phyloP scores from a whole-genome alignment of 2,888 invertebrate species.

The Erannis defoliaria region DNA sequence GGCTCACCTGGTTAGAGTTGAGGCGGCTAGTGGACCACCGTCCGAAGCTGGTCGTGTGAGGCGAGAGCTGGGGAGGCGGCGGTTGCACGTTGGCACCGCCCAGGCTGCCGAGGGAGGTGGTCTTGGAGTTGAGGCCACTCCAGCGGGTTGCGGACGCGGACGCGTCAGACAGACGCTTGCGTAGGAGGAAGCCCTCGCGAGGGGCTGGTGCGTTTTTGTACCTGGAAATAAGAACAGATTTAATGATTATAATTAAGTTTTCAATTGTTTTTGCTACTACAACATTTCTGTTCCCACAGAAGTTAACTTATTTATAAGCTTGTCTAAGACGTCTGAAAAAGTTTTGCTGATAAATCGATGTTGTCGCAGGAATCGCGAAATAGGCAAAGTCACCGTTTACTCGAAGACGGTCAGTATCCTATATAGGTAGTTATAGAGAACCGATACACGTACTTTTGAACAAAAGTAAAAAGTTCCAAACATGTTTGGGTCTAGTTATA shows the following conservation, averaged over 20 bases:
- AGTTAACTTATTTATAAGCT: too few relatives aligned
- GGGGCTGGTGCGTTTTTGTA: constrained; percentile 90
- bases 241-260: neutral
- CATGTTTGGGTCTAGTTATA: neutral
- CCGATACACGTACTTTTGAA: neutral
- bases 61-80: constrained; percentile 82
- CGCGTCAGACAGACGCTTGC: constrained; percentile 91
- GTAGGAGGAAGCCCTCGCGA: constrained; percentile 92
- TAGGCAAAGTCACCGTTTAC: too few relatives aligned
- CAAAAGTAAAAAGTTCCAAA: neutral
- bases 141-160: constrained; percentile 86
- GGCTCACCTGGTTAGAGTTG: constrained; percentile 84
- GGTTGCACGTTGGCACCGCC: constrained; percentile 87
- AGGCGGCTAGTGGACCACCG: constrained; percentile 92
- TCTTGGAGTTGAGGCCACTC: constrained; percentile 93
- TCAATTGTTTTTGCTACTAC: too few relatives aligned
- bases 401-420: too few relatives aligned
- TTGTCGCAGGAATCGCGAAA: too few relatives aligned
- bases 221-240: constrained; percentile 57
- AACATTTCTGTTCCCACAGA: too few relatives aligned
- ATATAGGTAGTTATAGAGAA: neutral
- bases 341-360: too few relatives aligned
- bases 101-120: constrained; percentile 93
- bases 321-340: too few relatives aligned
- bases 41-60: constrained; percentile 86